Evolutionary conservation across 1,140 invertebrate species (phyloP).

Genomic region (Micrasema longulum): DNA sequence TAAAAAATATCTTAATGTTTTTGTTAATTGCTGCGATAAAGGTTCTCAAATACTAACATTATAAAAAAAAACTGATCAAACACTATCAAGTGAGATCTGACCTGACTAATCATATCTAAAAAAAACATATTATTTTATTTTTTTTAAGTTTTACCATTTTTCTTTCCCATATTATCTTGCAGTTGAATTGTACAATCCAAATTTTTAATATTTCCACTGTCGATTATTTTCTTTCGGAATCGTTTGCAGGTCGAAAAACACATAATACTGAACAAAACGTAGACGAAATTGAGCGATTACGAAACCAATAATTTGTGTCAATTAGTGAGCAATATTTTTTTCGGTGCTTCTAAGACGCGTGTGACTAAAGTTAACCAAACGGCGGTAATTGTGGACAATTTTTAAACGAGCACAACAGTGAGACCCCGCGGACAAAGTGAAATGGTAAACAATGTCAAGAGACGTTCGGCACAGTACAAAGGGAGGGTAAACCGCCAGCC

Average conservation of each 20-base stretch:
- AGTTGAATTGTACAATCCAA: conserved; percentile 1
- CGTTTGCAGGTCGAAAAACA: conserved; percentile 44
- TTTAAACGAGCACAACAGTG: conserved; percentile 9
- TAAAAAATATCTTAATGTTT: conserved; percentile 2
- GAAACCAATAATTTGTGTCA: neutral
- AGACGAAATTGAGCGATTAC: neutral
- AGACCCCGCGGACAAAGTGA: neutral
- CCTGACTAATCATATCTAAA: no score
- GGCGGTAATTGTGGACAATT: neutral
- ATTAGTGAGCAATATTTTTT: conserved; percentile 8
- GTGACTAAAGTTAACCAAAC: no score
- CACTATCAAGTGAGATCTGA: no score
- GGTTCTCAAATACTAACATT: no score
- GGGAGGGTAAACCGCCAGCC: neutral
- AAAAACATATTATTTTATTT: no score
- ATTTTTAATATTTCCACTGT: conserved; percentile 38
- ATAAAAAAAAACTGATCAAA: no score
- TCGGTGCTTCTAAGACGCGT: neutral
- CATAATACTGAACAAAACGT: conserved; percentile 10
- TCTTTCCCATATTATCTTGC: conserved; percentile 3
- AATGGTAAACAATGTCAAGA: conserved; percentile 1
- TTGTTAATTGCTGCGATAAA: no score
- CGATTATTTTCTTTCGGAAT: conserved; percentile 45
- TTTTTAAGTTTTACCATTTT: conserved; percentile 8
- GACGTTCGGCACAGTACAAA: neutral